Base-by-base conservation (phyloP, 2,113 vertebrate species). In the Capra hircus region DNA sequence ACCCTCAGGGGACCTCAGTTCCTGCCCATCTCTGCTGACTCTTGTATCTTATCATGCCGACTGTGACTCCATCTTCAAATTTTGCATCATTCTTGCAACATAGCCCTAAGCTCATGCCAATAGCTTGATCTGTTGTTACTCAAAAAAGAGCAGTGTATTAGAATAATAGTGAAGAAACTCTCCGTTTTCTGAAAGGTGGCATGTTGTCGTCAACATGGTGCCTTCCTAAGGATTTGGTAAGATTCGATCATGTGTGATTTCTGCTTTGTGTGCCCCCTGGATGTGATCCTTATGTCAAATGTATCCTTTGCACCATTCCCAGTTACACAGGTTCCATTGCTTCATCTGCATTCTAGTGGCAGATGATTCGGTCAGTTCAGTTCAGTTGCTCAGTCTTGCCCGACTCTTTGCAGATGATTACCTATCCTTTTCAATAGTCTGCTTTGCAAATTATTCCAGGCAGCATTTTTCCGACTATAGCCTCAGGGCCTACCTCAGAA, bases 1-100 rank as follows among this genome's bases (percentile, higher is more conserved):
- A 0, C 43, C 21, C 3, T 2, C 43, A 2, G 3, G 2, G 28
- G n/a, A 12, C 23, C 21, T 71, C 27, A 1, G 15, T 13, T 21
- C 57, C 64, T 7, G n/a, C 5, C 16, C 13, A 0, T 10, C 15
- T 57, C 13, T 77, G 71, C 43, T 50, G 23, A 5, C 13, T 67
- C 45, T 10, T 36, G 43, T 43, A 16, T 50, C 28, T 50, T 71
- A 36, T 4, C 14, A 13, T 2, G 4, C 25, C 10, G 0, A 3
- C 6, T 25, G 25, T 17, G 11, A 67, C 15, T 50, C 43, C 45
- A 10, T 52, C 74, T 88, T 40, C 62, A 40, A 27, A 84, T 0
- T 10, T 23, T 7, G 11, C 8, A 21, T 62, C 10, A 4, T n/a
- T 50, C 6, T 6, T 45, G 33, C 17, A 33, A 19, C 1, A 0